Evolutionary conservation across 2,888 invertebrate genomes (phyloP), one percentile per base, ranked within the genome.

Genomic region (Phasia obesa): DNA sequence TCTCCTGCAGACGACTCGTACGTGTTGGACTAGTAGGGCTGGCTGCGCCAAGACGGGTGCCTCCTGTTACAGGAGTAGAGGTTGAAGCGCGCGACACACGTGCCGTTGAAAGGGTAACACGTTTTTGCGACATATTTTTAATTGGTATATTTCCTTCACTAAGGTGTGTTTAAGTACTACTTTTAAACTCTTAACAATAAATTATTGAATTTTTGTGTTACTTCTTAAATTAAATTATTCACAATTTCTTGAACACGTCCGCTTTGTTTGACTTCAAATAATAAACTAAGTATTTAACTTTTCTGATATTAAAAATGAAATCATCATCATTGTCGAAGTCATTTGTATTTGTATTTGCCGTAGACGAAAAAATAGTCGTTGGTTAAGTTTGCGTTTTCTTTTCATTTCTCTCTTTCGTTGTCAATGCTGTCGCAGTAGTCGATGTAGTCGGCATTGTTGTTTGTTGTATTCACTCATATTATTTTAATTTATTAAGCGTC

Each of bases 1-100:
- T 99, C 91, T 99, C 99, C 91, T 98, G 97, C 19, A 97, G 92
- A 57, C 99, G 96, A 71, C 95, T 95, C 86, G 97, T 94, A 87
- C 97, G 94, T 17, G 98, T 97, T 49, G 98, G 98, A 88, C 97
- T 97, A 78, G 97, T 92, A 4, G 97, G 97, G 89, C 96, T 89
- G 25, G 86, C 84, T 69, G 89, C 89, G 5, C 89, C 88, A 35
- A 84, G 81, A 23, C 85, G 85, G 2, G 87, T 86, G 17, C 85
- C 86, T 2, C 88, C 89, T 6, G 87, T 88, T 11, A 86, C 86
- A 5, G 90, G 90, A 6, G 90, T 90, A 27, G 90, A 87, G 59
- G 88, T 88, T 78, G 88, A 90, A 13, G 88, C 89, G 84, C 90
- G 90, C 19, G 90, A 89, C 5, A 88, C 86, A 85, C 90, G 90